Evolutionary conservation across 64 coral and sea anemone genomes (phyloP), one percentile per base, ranked within the genome.

Genomic region (Stylophora pistillata): DNA sequence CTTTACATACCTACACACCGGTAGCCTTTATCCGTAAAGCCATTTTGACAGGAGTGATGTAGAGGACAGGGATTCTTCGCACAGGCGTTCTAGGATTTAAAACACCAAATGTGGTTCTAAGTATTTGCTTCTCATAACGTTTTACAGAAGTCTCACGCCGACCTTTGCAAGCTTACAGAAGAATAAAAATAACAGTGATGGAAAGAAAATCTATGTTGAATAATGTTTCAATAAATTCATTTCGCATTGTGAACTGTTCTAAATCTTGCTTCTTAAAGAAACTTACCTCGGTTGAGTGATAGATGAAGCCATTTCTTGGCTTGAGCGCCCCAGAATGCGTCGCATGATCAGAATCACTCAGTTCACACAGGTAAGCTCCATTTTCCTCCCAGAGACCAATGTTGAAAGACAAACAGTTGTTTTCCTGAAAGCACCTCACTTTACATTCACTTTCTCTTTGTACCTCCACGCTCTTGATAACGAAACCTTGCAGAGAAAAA

Each of bases 11-110:
- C n/a, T n/a, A n/a, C n/a, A n/a, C 75, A 78, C 53, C 75, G 21
- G 52, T 57, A 78, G 27, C 75, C 75, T 15, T 78, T 56, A 56
- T 78, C 75, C 3, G 75, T 78, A n/a, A 27, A 78, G n/a, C 75
- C 75, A 56, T 78, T 78, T 56, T 78, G 75, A 78, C 75, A 78
- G 9, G 37, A 26, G 15, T n/a, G 53, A 57, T 78, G 4, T 0
- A 23, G 75, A 47, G 9, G 53, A 12, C 75, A 78, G 23, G 53
- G 53, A 78, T 13, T 78, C 52, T 56, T 56, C n/a, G 56, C n/a
- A 56, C 75, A 78, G 2, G 53, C 53, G 75, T 78, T 78, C 75
- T 78, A 56, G 7, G 7, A 78, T 56, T 32, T 6, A 75, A 53
- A 78, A 52, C 4, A 57, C 54, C 13, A 77, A n/a, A n/a, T n/a